Percentiles rank a stretch among this genome's conserved stretches.
Conservation (phyloP, 2,797 vertebrate genomes). For the Cyprinodon diabolis region DNA sequence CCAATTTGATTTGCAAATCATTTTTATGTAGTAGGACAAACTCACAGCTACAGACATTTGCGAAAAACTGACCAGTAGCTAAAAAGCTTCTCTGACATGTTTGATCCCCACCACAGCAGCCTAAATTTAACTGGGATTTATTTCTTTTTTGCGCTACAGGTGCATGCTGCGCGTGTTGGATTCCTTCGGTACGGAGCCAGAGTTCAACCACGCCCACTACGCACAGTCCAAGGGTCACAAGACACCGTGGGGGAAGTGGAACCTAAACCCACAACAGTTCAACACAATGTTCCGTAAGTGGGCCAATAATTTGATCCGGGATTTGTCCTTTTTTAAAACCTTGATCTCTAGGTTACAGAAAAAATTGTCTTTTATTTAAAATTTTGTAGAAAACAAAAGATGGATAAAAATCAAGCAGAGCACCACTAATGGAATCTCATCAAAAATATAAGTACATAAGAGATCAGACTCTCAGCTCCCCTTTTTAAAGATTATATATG, state of each 20-base stretch:
- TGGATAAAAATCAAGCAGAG: not conserved
- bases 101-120: not conserved
- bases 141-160: conserved; percentile 64
- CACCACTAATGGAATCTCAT: conserved; percentile 50
- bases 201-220: conserved; percentile 98
- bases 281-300: conserved; percentile 99
- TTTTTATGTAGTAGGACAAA: too few relatives aligned
- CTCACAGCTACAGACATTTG: too few relatives aligned
- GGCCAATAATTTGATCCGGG: not conserved
- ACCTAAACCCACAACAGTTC: conserved; percentile 98
- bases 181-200: conserved; percentile 97
- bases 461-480: conserved; percentile 39
- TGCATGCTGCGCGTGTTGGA: conserved; percentile 97
- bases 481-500: conserved; percentile 59
- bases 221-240: conserved; percentile 99
- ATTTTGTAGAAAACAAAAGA: too few relatives aligned
- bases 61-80: not conserved
- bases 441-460: conserved; percentile 51
- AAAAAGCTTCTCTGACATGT: not conserved
- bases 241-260: conserved; percentile 99
- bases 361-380: too few relatives aligned
- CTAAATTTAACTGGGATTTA: not conserved
- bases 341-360: too few relatives aligned
- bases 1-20: too few relatives aligned
- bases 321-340: too few relatives aligned